Percentiles rank a stretch among this genome's conserved stretches.
Evolutionary conservation across 1,140 invertebrate species (phyloP).

Genomic region (Drosophila rufa): DNA sequence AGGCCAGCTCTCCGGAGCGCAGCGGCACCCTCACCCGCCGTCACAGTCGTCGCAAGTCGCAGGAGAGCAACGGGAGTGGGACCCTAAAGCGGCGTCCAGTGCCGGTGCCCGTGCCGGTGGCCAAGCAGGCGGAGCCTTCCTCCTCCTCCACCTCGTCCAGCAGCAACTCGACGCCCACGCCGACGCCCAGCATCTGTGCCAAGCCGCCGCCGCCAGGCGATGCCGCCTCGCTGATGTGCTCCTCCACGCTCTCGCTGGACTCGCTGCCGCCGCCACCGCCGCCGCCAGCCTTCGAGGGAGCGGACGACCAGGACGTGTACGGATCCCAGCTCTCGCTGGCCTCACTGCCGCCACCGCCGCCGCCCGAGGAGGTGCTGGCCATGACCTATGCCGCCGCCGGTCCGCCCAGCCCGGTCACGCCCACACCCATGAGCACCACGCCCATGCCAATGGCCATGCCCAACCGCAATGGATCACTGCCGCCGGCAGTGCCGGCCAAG

Average conservation of each 20-base stretch:
- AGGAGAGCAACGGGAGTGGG: slow-evolving; percentile 87
- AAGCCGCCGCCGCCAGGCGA: slow-evolving; percentile 53
- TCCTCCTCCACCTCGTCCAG: slow-evolving; percentile 72
- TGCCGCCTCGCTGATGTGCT: slow-evolving; percentile 87
- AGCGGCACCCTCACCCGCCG: slow-evolving; percentile 86
- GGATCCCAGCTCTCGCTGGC: slow-evolving; percentile 89
- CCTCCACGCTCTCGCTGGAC: slow-evolving; percentile 91
- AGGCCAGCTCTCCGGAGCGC: slow-evolving; percentile 75
- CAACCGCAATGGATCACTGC: slow-evolving; percentile 63
- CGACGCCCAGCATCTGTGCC: slow-evolving; percentile 78
- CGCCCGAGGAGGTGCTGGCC: slow-evolving; percentile 86
- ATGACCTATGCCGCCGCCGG: slow-evolving; percentile 39
- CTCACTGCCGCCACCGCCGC: slow-evolving; percentile 89
- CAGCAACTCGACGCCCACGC: slow-evolving; percentile 80
- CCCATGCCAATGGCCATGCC: slow-evolving; percentile 34
- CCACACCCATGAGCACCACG: slow-evolving; percentile 31
- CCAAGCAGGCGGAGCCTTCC: slow-evolving; percentile 44
- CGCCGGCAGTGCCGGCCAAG: slow-evolving; percentile 79
- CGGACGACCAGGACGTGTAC: slow-evolving; percentile 87
- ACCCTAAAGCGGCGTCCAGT: slow-evolving; percentile 87
- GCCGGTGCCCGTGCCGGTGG: slow-evolving; percentile 10
- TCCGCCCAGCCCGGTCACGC: slow-evolving; percentile 43
- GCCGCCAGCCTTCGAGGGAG: slow-evolving; percentile 87
- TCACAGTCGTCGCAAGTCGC: slow-evolving; percentile 87
- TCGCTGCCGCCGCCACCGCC: slow-evolving; percentile 92